phyloP scores from a whole-genome alignment of 2,113 vertebrate species.

The Murina feae region DNA sequence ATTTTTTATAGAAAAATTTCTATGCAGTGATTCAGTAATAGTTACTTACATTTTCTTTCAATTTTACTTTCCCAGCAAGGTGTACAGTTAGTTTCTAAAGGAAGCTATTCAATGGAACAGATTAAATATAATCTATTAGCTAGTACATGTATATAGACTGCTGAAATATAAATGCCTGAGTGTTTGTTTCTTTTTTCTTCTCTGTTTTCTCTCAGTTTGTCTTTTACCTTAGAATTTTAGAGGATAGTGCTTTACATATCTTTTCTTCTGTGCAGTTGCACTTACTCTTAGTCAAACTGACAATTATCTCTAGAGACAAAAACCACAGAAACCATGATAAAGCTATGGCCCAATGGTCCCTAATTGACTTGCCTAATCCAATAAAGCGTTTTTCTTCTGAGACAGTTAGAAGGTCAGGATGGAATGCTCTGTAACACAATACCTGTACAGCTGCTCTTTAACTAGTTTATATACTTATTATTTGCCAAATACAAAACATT shows the following conservation, averaged over 20 bases:
- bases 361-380: not conserved
- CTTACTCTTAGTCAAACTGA: not conserved
- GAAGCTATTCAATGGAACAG: not conserved
- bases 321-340: not conserved
- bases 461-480: not conserved
- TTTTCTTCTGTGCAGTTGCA: not conserved
- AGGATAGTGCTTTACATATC: not conserved
- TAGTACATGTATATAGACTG: not conserved
- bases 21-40: not conserved
- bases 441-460: not conserved
- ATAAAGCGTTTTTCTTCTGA: not conserved
- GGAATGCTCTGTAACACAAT: not conserved
- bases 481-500: not conserved
- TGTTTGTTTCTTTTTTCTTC: not conserved
- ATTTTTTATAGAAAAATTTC: not conserved
- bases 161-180: not conserved
- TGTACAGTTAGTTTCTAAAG: not conserved
- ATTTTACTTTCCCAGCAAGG: conserved; percentile 27
- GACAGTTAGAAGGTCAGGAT: not conserved
- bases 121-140: not conserved
- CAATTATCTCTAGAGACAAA: not conserved
- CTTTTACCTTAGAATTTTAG: not conserved
- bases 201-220: not conserved
- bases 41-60: not conserved
- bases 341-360: not conserved